phyloP scores from a whole-genome alignment of 2,797 vertebrate species.

The Poecile montanus region DNA sequence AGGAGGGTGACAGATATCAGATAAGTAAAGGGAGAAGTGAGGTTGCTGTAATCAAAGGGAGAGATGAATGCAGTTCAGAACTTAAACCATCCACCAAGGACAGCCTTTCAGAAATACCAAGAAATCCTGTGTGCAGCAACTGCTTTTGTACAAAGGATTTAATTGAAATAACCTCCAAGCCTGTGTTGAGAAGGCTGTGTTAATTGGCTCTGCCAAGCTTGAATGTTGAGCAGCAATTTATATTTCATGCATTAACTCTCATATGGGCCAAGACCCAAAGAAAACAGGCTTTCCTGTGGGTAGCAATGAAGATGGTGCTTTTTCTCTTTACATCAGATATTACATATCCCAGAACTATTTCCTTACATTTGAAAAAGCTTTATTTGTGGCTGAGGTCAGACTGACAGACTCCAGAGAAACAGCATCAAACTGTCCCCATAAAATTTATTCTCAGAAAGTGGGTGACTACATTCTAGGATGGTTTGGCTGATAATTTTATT shows the following conservation, averaged over 20 bases:
- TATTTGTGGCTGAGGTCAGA: slow-evolving; percentile 52
- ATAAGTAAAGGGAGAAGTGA: background rate
- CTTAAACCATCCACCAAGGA: slow-evolving; percentile 31
- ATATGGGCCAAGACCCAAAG: slow-evolving; percentile 43
- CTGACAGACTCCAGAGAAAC: slow-evolving; percentile 35
- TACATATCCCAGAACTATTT: slow-evolving; percentile 16
- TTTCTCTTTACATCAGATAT: slow-evolving; percentile 54
- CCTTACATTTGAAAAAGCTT: slow-evolving; percentile 16
- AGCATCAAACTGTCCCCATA: background rate
- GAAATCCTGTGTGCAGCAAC: background rate
- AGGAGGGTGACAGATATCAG: background rate
- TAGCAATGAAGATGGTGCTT: slow-evolving; percentile 6
- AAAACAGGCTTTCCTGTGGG: slow-evolving; percentile 34
- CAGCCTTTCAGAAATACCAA: slow-evolving; percentile 9
- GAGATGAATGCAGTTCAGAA: slow-evolving; percentile 24
- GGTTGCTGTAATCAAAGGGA: background rate
- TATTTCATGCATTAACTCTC: slow-evolving; percentile 58
- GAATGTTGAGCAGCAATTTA: slow-evolving; percentile 43
- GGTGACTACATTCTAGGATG: background rate
- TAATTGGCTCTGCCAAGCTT: slow-evolving; percentile 43
- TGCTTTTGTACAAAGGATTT: slow-evolving; percentile 18
- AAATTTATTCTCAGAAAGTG: slow-evolving; percentile 28
- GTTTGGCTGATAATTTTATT: background rate
- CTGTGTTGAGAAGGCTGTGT: slow-evolving; percentile 7
- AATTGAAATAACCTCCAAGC: slow-evolving; percentile 48